Evolutionary conservation across 2,888 invertebrate genomes (phyloP), one percentile per base, ranked within the genome.

Genomic region (Uloborus plumipes): DNA sequence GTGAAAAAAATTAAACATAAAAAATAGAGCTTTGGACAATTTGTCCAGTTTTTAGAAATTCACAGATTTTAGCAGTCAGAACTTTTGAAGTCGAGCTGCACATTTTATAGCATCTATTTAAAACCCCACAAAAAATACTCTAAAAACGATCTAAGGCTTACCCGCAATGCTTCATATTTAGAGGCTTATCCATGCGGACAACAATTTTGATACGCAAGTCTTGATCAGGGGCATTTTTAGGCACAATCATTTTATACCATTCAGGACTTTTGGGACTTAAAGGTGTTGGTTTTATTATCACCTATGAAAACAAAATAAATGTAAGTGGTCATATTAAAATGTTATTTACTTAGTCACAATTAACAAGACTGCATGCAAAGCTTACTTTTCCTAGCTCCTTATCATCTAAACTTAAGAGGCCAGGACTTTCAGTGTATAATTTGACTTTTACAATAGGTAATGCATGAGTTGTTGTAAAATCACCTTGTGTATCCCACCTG

Each of bases 401-500:
- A 89, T 99, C 99, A 90, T 99, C 99, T 77, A 99, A 91, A n/a
- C 98, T 96, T 70, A 99, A 91, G 91, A 99, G 96, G 74, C 96
- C 96, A 26, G 98, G 97, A 89, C 97, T 98, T 90, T 99, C 99
- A 0, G 98, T 98, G 89, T 96, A 99, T 50, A 99, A 90, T 90
- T 99, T 99, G 6, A 99, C 95, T 92, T 99, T 99, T 18, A 99
- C 98, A 22, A 95, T 93, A 61, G 99, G 99, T 85, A 99, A 91
- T 1, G 99, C 96, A 89, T 99, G 97, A 84, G 96, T 97, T 73
- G 99, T 99, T 86, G 97, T 95, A 90, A 99, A 99, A 90, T 99
- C 99, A 74, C 98, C 99, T 91, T 99, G 99, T 0, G 99, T 99
- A 88, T 99, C 99, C 99, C 99, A 99, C 93, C 96, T 97, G 85